Evolutionary conservation across 2,888 invertebrate species (phyloP), one percentile per base, ranked within the genome.

Genomic region (Miltochrista miniata): DNA sequence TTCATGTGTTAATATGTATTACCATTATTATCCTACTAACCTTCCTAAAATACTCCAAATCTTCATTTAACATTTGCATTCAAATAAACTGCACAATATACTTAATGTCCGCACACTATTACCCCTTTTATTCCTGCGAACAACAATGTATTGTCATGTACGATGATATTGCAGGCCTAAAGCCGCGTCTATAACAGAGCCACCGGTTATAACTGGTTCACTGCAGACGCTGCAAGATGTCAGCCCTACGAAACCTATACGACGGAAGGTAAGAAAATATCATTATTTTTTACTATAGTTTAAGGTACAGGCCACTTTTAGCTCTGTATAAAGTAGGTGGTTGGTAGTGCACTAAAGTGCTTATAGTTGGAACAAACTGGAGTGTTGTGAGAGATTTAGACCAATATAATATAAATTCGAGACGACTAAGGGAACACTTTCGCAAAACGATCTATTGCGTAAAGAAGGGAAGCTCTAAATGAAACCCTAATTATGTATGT

Each of bases 201-300:
- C 88, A 0, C 70, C 78, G 0, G 85, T 79, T 1, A 83, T 78
- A 0, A 84, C 85, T 0, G 90, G 90, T 0, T 90, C 90, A 0
- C 56, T 90, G 46, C 90, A 90, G 55, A 59, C 85, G 43, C 64
- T 90, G 11, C 90, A 81, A 48, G 91, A 91, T 54, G 87, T 90
- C 30, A 91, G 91, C 51, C 91, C 91, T 0, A 91, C 91, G 0
- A 91, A 90, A 56, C 88, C 89, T 45, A 74, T 87, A 51, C 72
- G 90, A 54, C 84, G 90, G 47, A 91, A 91, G 87, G 90, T 90
- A 74, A 39, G 7, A 42, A 9, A 3, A 8, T 10, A 7, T 10
- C 18, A 24, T 24, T 24, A 24, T 24, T 37, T 24, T 37, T 11
- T 13, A 7, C 13, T 13, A 3, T 5, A 7, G 10, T 11, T 24